A percentile compares a stretch with the other conserved stretches of the same genome.
Conservation (phyloP, 2,888 invertebrate genomes). For the Lithophane semibrunnea region DNA sequence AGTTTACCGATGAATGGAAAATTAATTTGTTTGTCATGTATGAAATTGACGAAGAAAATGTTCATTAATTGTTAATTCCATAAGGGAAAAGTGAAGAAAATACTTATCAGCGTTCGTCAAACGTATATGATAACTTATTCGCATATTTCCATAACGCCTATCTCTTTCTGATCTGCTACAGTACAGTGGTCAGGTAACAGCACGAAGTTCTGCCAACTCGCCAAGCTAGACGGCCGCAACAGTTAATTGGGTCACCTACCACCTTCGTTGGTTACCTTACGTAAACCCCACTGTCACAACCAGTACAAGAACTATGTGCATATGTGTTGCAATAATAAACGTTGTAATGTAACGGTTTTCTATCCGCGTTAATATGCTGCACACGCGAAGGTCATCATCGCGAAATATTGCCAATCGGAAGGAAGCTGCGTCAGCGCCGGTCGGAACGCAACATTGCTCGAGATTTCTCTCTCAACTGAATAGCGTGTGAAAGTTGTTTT, state of each 20-base stretch:
- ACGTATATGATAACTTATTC: not conserved
- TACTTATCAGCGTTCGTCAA: not conserved
- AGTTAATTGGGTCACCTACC: slow-evolving; percentile 83
- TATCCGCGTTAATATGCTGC: slow-evolving; percentile 68
- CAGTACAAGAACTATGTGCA: slow-evolving; percentile 71
- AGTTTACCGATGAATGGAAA: slow-evolving; percentile 17
- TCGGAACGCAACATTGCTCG: slow-evolving; percentile 64
- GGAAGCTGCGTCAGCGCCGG: slow-evolving; percentile 72
- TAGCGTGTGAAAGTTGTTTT: slow-evolving; percentile 88
- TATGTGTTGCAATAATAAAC: slow-evolving; percentile 79
- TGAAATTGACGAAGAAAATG: slow-evolving; percentile 1
- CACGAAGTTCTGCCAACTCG: slow-evolving; percentile 22
- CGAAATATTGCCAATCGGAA: slow-evolving; percentile 74
- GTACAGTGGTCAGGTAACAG: slow-evolving; percentile 9
- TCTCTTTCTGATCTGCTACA: slow-evolving; percentile 16
- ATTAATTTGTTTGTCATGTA: not conserved
- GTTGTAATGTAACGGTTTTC: slow-evolving; percentile 71
- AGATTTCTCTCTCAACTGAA: slow-evolving; percentile 82
- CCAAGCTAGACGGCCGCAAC: slow-evolving; percentile 65
- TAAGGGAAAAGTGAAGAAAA: not conserved
- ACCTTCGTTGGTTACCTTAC: slow-evolving; percentile 80
- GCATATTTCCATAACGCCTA: not conserved
- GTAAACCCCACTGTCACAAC: slow-evolving; percentile 87
- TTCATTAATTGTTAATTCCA: no score
- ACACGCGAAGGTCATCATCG: slow-evolving; percentile 72